Base-by-base conservation (phyloP, 2,888 invertebrate species). In the Embidobia sp. region DNA sequence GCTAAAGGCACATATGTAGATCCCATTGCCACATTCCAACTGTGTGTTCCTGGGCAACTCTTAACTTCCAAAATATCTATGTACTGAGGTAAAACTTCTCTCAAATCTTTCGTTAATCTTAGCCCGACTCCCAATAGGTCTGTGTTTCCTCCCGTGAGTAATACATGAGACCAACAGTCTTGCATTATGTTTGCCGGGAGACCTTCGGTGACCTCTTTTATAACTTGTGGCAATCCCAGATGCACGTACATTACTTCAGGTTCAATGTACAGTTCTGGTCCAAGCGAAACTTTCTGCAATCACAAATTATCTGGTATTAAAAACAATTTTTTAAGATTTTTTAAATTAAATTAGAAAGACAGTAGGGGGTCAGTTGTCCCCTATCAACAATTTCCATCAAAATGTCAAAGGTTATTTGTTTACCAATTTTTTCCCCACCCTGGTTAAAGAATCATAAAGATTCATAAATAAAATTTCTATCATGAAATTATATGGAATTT, bases 11-110 rank as follows among this genome's bases (percentile, higher is more conserved):
- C 86, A 75, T 89, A 88, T 31, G 89, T 89, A 53, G 90, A 89
- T 49, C 90, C 90, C 89, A 90, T 88, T 22, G 88, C 90, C 16
- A 89, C 89, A 79, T 89, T 90, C 89, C 89, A 90, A 70, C 89
- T 89, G 74, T 87, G 87, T 22, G 87, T 87, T 67, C 88, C 89
- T 26, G 87, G 87, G 79, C 86, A 88, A 78, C 85, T 88, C 74
- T 81, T 85, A 13, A 90, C 88, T 70, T 90, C 87, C 55, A 90
- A 83, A 70, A 90, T 87, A 26, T 84, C 80, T 29, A 86, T 87
- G 73, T 89, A 83, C 26, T 89, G 85, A 5, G 90, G 90, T 49
- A 90, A 82, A 66, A 87, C 63, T 55, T 88, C 87, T 35, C 85
- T 80, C 63, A 90, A 81, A 83, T 90, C 90, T 70, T 87, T 87